Evolutionary conservation across 2,113 vertebrate genomes (phyloP).

Genomic region (Vimba vimba): DNA sequence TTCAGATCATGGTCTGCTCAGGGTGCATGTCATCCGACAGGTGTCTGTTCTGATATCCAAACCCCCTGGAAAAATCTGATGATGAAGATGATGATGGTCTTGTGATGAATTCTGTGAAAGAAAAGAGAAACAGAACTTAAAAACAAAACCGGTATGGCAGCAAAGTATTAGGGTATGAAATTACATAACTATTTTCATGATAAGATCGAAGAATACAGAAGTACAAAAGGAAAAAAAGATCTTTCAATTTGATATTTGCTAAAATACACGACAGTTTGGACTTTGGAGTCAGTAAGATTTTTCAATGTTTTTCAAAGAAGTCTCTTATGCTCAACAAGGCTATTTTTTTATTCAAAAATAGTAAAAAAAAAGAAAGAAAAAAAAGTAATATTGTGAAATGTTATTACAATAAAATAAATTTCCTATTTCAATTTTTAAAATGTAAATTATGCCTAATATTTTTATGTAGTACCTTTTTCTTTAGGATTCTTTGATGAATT

Average conservation of each 20-base stretch:
- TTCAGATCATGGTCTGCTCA: slow-evolving; percentile 77
- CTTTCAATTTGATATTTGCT: neutral
- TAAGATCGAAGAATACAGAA: neutral
- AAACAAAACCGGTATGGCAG: neutral
- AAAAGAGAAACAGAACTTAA: slow-evolving; percentile 55
- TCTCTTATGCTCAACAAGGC: neutral
- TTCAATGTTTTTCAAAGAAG: neutral
- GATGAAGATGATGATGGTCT: slow-evolving; percentile 36
- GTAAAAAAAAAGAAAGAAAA: too few species aligned
- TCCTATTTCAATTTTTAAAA: neutral
- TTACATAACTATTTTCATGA: neutral
- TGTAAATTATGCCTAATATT: neutral
- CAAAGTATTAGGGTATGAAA: neutral
- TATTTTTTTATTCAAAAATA: neutral
- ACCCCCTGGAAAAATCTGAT: slow-evolving; percentile 55
- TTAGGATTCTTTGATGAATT: neutral
- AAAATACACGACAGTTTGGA: neutral
- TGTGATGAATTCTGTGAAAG: slow-evolving; percentile 68
- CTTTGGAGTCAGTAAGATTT: neutral
- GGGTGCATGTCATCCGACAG: slow-evolving; percentile 64
- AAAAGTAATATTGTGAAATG: neutral
- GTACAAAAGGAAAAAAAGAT: neutral
- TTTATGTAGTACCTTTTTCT: neutral
- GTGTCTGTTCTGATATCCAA: slow-evolving; percentile 62
- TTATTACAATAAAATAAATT: too few species aligned